phyloP scores from a whole-genome alignment of 92 coral and sea anemone genomes.

The Anthopleura xanthogrammica region DNA sequence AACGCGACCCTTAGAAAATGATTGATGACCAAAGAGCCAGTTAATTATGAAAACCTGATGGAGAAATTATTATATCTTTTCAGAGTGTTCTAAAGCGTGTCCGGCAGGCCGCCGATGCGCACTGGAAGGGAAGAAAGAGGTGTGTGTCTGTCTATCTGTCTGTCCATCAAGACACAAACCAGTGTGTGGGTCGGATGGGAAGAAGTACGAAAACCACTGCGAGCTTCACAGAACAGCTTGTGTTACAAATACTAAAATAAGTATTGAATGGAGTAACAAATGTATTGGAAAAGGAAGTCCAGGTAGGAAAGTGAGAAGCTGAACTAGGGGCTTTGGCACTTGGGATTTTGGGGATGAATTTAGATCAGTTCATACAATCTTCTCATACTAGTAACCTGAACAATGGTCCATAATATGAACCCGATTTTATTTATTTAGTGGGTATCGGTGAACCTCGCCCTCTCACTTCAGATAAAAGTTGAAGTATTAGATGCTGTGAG shows the following conservation, averaged over 20 bases:
- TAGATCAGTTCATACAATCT: not conserved
- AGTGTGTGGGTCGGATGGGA: conserved; percentile 68
- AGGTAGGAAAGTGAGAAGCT: conserved; percentile 12
- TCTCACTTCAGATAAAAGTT: too few relatives aligned
- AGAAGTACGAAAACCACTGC: conserved; percentile 56
- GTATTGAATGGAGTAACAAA: conserved; percentile 46
- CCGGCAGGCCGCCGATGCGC: conserved; percentile 55
- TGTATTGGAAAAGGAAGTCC: conserved; percentile 24
- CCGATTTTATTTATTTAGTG: too few relatives aligned
- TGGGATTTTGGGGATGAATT: not conserved
- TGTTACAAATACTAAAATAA: conserved; percentile 40
- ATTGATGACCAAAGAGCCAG: too few relatives aligned
- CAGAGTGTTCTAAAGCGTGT: conserved; percentile 50
- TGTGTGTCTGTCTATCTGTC: conserved; percentile 50
- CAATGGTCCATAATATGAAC: too few relatives aligned
- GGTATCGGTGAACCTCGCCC: too few relatives aligned
- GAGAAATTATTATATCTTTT: not conserved
- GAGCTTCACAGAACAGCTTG: conserved; percentile 67
- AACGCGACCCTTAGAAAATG: too few relatives aligned
- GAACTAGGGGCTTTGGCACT: not conserved
- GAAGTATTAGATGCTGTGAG: too few relatives aligned
- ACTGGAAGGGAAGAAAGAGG: conserved; percentile 19
- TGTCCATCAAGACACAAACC: conserved; percentile 53
- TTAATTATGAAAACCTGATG: too few relatives aligned
- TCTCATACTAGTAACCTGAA: too few relatives aligned